Evolutionary conservation across 2,797 vertebrate species (phyloP).

Genomic region (Simalia tracyae): DNA sequence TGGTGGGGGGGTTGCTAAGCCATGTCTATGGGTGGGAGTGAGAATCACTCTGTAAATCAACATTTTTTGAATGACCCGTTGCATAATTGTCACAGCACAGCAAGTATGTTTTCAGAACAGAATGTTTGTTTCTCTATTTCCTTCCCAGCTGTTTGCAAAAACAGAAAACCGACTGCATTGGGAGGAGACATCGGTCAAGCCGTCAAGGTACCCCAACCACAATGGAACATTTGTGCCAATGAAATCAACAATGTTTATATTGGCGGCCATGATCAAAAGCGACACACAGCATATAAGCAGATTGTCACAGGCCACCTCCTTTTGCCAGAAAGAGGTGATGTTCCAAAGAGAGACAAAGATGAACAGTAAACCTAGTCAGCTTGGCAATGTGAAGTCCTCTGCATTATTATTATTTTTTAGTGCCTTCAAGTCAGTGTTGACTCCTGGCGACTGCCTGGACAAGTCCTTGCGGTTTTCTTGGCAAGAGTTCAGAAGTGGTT

Average conservation of each 20-base stretch:
- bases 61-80: not conserved
- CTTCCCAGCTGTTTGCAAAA: not conserved
- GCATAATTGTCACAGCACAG: not conserved
- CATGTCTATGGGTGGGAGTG: not conserved
- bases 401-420: not conserved
- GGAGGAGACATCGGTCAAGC: not conserved
- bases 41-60: not conserved
- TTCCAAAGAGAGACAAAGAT: not conserved
- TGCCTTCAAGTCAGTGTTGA: not conserved
- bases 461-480: not conserved
- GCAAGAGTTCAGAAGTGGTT: not conserved
- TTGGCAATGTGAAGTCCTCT: not conserved
- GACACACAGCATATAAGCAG: not conserved
- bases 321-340: not conserved
- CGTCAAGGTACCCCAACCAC: not conserved
- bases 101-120: not conserved
- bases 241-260: not conserved
- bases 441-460: not conserved
- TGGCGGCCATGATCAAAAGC: not conserved
- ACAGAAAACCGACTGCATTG: not conserved
- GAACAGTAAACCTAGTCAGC: not conserved
- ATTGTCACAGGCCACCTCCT: not conserved
- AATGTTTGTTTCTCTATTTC: not conserved
- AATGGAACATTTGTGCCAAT: not conserved
- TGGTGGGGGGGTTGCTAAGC: not conserved